These are phyloP conservation scores for Dromas ardeola DNA, from an alignment of 2,113 vertebrate species.

Conservation along the genomic window DNA sequence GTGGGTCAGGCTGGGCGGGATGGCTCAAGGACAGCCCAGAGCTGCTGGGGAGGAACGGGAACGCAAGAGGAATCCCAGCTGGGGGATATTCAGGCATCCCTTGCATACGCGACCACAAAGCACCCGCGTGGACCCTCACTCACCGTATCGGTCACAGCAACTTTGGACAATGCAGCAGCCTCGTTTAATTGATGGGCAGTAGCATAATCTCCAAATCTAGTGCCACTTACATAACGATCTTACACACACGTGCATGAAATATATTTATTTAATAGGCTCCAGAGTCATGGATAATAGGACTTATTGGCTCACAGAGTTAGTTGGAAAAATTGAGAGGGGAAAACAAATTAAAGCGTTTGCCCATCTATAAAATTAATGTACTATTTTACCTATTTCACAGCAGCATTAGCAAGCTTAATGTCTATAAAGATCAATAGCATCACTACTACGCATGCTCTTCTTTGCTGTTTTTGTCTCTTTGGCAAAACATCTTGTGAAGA, in stretches of 20 bases:
- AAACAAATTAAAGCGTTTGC: conserved; percentile 15
- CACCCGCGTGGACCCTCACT: neutral
- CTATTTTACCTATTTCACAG: conserved; percentile 15
- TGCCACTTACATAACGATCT: neutral
- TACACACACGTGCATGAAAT: neutral
- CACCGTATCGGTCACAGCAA: fast-evolving
- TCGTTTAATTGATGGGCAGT: neutral
- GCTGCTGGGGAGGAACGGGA: neutral
- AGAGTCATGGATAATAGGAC: neutral
- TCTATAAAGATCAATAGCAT: neutral
- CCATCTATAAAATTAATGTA: neutral
- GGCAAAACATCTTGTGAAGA: neutral
- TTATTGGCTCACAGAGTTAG: neutral
- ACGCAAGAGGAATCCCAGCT: neutral
- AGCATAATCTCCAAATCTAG: neutral
- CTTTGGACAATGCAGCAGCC: neutral
- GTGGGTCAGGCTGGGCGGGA: neutral
- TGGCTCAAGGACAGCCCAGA: neutral
- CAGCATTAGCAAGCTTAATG: neutral
- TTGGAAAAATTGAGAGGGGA: neutral
- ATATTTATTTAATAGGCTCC: neutral
- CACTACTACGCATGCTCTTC: neutral
- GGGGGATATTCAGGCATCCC: neutral
- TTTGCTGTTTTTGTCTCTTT: neutral
- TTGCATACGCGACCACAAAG: neutral